Conservation (phyloP, 2,888 invertebrate genomes). For the Sphinx pinastri region DNA sequence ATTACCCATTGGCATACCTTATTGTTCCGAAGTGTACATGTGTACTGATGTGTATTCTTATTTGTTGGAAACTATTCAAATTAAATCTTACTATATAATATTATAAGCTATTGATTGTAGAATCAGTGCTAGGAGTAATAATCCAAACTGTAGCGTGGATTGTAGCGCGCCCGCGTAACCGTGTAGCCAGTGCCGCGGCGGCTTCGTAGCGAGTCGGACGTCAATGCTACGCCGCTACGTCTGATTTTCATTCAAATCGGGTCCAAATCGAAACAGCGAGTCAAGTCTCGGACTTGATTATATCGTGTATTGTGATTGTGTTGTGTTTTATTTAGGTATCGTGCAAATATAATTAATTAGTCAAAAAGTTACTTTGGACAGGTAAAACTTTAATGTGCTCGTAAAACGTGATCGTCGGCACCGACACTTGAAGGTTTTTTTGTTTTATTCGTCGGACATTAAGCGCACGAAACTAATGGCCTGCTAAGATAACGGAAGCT, state of each 20-base stretch:
- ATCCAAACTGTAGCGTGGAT: conserved; percentile 70
- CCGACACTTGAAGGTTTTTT: conserved; percentile 53
- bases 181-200: conserved; percentile 75
- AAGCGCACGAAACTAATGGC: conserved; percentile 68
- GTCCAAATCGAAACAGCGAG: conserved; percentile 22
- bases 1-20: neutral
- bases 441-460: conserved; percentile 60
- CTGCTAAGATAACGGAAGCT: conserved; percentile 71
- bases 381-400: conserved; percentile 57
- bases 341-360: conserved; percentile 11
- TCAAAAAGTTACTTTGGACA: conserved; percentile 40
- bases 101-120: conserved; percentile 71
- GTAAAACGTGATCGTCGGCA: conserved; percentile 52
- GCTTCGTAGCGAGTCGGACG: conserved; percentile 69
- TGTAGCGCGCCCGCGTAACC: conserved; percentile 71
- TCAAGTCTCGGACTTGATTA: conserved; percentile 23
- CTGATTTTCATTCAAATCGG: conserved; percentile 28
- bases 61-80: conserved; percentile 25
- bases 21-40: neutral
- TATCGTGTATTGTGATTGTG: conserved; percentile 53
- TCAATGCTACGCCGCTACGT: conserved; percentile 48
- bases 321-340: conserved; percentile 43
- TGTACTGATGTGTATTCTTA: conserved; percentile 4
- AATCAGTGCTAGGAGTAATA: conserved; percentile 76
- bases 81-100: conserved; percentile 36